Conservation (phyloP, 2,888 invertebrate species). For the Cecidostiba fungosa region DNA sequence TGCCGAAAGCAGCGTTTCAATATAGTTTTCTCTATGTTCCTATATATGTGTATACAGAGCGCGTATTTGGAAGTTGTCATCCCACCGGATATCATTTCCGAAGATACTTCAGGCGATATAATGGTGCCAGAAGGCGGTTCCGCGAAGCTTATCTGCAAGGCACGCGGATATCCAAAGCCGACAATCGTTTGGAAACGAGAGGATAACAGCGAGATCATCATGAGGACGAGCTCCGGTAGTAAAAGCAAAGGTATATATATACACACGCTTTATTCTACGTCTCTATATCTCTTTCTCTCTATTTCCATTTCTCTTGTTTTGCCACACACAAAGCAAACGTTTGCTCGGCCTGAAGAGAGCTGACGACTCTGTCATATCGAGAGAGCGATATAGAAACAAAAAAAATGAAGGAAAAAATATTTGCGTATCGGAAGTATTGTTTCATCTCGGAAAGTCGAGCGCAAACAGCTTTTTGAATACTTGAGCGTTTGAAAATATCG, state of each 20-base stretch:
- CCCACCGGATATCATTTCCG: constrained; percentile 93
- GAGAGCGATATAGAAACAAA: not conserved
- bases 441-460: not conserved
- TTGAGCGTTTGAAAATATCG: not conserved
- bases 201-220: constrained; percentile 91
- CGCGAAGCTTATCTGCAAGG: constrained; percentile 92
- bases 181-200: constrained; percentile 93
- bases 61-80: constrained; percentile 95
- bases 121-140: constrained; percentile 97
- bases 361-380: not conserved
- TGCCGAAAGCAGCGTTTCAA: not conserved
- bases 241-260: constrained; percentile 87
- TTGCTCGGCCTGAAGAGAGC: not conserved
- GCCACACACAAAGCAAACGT: constrained; percentile 6
- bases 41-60: constrained; percentile 81
- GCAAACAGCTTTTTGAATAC: not conserved
- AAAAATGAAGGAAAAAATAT: not conserved
- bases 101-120: constrained; percentile 95
- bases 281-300: not conserved
- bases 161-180: constrained; percentile 91
- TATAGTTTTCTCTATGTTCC: not conserved
- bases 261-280: not conserved
- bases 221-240: constrained; percentile 86
- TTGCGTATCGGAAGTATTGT: constrained; percentile 6
- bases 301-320: not conserved